Evolutionary conservation across 2,797 vertebrate species (phyloP).

Genomic region (Pipistrellus kuhlii): DNA sequence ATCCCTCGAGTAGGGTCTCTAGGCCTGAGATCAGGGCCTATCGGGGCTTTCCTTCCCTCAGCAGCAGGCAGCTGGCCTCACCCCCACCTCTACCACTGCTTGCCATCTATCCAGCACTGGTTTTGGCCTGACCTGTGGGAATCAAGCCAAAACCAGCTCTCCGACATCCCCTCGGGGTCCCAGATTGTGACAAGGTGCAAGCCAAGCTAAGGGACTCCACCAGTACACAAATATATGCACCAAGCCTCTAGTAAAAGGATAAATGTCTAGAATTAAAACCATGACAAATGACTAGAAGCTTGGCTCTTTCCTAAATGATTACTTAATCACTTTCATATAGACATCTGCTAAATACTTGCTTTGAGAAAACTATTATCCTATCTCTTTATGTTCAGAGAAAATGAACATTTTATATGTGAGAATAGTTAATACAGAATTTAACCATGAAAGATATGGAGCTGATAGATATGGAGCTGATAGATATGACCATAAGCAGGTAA

Average conservation of each 20-base stretch:
- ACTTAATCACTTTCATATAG: slow-evolving; percentile 2
- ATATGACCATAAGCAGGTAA: background rate
- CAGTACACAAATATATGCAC: no score
- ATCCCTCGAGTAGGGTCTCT: no score
- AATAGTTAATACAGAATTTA: background rate
- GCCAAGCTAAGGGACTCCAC: no score
- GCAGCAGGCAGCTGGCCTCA: no score
- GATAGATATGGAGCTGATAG: slow-evolving; percentile 20
- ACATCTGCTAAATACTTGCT: background rate
- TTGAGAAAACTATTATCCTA: slow-evolving; percentile 31
- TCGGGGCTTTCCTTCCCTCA: no score
- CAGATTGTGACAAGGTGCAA: no score
- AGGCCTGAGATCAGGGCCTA: no score
- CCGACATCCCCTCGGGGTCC: no score
- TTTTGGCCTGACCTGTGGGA: no score
- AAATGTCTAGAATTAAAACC: slow-evolving; percentile 47
- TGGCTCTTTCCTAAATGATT: background rate
- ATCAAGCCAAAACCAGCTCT: no score
- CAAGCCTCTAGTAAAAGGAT: background rate
- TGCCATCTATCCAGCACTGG: no score
- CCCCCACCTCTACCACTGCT: no score
- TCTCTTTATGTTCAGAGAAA: background rate
- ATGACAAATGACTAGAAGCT: background rate
- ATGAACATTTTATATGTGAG: background rate
- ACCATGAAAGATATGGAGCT: background rate